Base-by-base conservation (phyloP, 2,888 invertebrate genomes). In the Darwinula stevensoni region DNA sequence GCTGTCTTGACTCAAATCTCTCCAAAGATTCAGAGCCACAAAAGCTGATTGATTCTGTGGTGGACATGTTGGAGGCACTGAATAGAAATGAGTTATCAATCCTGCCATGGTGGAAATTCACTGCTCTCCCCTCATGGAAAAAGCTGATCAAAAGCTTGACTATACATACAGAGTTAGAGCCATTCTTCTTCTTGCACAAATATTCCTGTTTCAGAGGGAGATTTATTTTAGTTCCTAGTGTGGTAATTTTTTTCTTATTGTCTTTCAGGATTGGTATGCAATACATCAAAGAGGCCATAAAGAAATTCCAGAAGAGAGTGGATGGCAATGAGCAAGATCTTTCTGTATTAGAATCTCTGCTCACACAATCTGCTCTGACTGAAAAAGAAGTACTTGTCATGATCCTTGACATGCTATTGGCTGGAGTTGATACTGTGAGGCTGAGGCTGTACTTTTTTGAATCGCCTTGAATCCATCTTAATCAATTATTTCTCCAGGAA, bases 371-470 rank as follows among this genome's bases (percentile, higher is more conserved):
- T 28, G 74, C 76, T 48, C 64, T 70, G 4, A 63, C 74, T 44
- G 68, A 72, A 2, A 74, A 74, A 42, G 67, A 73, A 31, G 78
- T 76, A 1, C 70, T 67, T 15, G 63, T 75, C 37, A 65, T 78
- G 54, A 76, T 78, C 0, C 52, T 78, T 11, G 78, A 80, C 53
- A 59, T 80, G 38, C 74, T 80, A 40, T 55, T 78, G 27, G 78
- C 78, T 37, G 78, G 78, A 36, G 76, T 80, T 40, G 78, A 78
- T 47, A 78, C 78, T 44, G 78, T 22, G 22, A 22, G n/a, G n/a
- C n/a, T n/a, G n/a, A n/a, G n/a, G n/a, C n/a, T n/a, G n/a, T n/a
- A n/a, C n/a, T n/a, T n/a, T n/a, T n/a, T n/a, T n/a, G n/a, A n/a
- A n/a, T n/a, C n/a, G n/a, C n/a, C n/a, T n/a, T n/a, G n/a, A n/a